A percentile compares a stretch with the other conserved stretches of the same genome.
These are phyloP conservation scores for Eupithecia exiguata DNA, from an alignment of 2,888 invertebrate genomes.

Conservation along the genomic window DNA sequence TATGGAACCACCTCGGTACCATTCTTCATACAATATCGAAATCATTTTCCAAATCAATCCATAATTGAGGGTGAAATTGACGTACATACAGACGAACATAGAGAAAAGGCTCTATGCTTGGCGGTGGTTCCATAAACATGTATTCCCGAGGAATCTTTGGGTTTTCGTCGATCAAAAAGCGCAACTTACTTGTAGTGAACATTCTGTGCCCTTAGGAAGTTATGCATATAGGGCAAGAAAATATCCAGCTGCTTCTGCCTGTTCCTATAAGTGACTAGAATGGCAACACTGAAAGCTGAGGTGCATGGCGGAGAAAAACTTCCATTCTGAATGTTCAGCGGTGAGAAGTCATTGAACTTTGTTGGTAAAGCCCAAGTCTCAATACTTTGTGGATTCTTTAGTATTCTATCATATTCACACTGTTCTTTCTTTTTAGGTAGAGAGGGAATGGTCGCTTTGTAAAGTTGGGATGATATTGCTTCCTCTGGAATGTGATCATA, in stretches of 20 bases:
- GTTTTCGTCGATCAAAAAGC: too few species aligned
- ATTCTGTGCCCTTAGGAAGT: slow-evolving; percentile 91
- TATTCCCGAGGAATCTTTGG: too few species aligned
- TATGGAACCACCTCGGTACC: too few species aligned
- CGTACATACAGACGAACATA: too few species aligned
- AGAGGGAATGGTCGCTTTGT: slow-evolving; percentile 51
- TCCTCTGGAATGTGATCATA: slow-evolving; percentile 59
- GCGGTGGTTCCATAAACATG: too few species aligned
- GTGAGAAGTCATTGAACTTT: slow-evolving; percentile 56
- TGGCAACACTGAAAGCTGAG: slow-evolving; percentile 86
- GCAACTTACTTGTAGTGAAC: slow-evolving; percentile 87
- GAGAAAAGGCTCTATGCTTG: too few species aligned
- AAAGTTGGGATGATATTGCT: slow-evolving; percentile 54
- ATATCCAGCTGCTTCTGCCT: slow-evolving; percentile 89
- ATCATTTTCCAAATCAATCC: too few species aligned
- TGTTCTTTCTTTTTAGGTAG: slow-evolving; percentile 53
- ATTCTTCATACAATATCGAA: too few species aligned
- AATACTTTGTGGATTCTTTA: slow-evolving; percentile 54
- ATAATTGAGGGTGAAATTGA: too few species aligned
- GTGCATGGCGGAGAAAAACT: slow-evolving; percentile 68
- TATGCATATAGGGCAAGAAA: slow-evolving; percentile 94
- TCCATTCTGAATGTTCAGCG: slow-evolving; percentile 63
- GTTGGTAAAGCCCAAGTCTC: slow-evolving; percentile 55
- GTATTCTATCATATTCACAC: slow-evolving; percentile 66
- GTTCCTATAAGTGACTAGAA: slow-evolving; percentile 91